A percentile compares a stretch with the other conserved stretches of the same genome.
Evolutionary conservation across 2,888 invertebrate genomes (phyloP).

Genomic region (Didymodactylos carnosus): DNA sequence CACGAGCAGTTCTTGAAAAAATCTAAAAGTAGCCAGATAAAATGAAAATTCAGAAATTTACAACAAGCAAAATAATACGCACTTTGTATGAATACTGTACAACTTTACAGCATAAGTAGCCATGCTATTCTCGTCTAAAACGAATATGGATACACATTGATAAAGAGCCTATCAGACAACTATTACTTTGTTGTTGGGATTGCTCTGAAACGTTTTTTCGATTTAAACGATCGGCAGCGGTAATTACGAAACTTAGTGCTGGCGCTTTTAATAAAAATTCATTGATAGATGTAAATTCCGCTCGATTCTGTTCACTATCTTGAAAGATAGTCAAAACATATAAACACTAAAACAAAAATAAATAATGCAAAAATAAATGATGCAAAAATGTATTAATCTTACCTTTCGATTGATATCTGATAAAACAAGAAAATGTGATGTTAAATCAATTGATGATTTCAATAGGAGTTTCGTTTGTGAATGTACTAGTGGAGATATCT

Average conservation of each 20-base stretch:
- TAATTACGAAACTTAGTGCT: constrained; percentile 66
- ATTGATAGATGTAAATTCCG: constrained; percentile 42
- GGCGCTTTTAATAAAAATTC: constrained; percentile 67
- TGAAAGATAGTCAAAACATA: constrained; percentile 55
- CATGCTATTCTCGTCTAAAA: too few relatives aligned
- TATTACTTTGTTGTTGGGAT: too few relatives aligned
- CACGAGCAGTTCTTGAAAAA: constrained; percentile 62
- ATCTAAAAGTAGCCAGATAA: constrained; percentile 37
- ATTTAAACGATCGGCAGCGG: constrained; percentile 40
- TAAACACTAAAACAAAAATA: constrained; percentile 40
- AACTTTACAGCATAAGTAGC: constrained; percentile 20
- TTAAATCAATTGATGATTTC: constrained; percentile 61
- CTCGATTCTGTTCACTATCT: constrained; percentile 23
- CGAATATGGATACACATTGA: too few relatives aligned
- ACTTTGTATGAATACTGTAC: constrained; percentile 29
- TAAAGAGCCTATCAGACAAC: too few relatives aligned
- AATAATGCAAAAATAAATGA: too few relatives aligned
- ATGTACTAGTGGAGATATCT: not conserved
- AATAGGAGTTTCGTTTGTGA: constrained; percentile 16
- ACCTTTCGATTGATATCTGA: constrained; percentile 65
- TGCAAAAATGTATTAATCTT: constrained; percentile 16
- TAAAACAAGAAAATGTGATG: constrained; percentile 62
- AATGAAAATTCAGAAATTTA: too few relatives aligned
- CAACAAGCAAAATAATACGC: constrained; percentile 15
- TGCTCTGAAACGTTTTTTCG: too few relatives aligned